These are phyloP conservation scores for Mythimna loreyi DNA, from an alignment of 2,888 invertebrate species.

Conservation along the genomic window DNA sequence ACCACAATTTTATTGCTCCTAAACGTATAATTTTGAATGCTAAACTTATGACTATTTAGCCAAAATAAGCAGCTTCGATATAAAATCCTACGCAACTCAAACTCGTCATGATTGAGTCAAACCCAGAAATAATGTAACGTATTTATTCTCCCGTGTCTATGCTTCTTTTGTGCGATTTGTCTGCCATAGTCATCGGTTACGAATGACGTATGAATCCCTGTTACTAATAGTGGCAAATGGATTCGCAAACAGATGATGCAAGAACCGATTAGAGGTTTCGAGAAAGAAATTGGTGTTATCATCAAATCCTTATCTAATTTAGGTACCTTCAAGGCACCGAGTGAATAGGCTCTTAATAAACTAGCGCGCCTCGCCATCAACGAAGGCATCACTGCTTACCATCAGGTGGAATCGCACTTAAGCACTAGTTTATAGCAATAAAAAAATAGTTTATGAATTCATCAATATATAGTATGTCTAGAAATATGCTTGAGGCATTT, in stretches of 20 bases:
- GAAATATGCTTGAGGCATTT: no score
- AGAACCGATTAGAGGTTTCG: constrained; percentile 14
- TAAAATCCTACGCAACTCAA: constrained; percentile 73
- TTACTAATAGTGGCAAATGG: constrained; percentile 35
- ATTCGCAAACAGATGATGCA: constrained; percentile 26
- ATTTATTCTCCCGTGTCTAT: constrained; percentile 39
- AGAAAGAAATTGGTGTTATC: constrained; percentile 11
- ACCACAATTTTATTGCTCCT: constrained; percentile 16
- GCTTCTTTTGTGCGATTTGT: constrained; percentile 40
- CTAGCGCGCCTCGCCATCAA: no score
- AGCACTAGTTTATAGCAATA: no score
- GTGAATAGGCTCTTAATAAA: no score
- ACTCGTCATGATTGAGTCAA: constrained; percentile 77
- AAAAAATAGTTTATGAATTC: no score
- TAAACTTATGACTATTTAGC: constrained; percentile 56
- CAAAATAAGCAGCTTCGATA: constrained; percentile 53
- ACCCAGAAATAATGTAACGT: constrained; percentile 73
- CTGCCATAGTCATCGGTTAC: constrained; percentile 29
- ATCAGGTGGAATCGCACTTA: no score
- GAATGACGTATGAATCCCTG: constrained; percentile 11
- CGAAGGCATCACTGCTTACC: no score
- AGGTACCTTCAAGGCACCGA: no score
- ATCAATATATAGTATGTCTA: no score
- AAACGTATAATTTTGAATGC: constrained; percentile 16
- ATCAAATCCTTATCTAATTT: not conserved